These are phyloP conservation scores for Drosophila stalkeri DNA, from an alignment of 2,888 invertebrate genomes.

Conservation along the genomic window DNA sequence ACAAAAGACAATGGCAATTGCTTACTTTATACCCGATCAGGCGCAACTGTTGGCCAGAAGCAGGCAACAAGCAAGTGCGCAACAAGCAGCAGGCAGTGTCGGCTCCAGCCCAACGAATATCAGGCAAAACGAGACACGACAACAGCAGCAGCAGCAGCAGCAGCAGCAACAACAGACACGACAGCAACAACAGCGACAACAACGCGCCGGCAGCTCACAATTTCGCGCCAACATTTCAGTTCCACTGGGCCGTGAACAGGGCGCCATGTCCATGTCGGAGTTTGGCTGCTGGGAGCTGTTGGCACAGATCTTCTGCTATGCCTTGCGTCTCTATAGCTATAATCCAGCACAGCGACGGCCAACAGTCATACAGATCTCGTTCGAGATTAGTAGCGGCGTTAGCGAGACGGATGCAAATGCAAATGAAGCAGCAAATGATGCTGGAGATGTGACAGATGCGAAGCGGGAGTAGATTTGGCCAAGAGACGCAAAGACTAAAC, in stretches of 20 bases:
- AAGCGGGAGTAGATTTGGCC: slow-evolving; percentile 43
- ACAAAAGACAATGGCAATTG: slow-evolving; percentile 79
- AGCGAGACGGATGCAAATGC: slow-evolving; percentile 40
- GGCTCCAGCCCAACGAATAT: slow-evolving; percentile 21
- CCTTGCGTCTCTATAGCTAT: slow-evolving; percentile 82
- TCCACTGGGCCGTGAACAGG: slow-evolving; percentile 74
- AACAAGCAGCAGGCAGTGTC: slow-evolving; percentile 31
- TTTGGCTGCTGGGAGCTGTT: slow-evolving; percentile 83
- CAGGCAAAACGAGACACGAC: slow-evolving; percentile 14
- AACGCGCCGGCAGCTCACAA: slow-evolving; percentile 48
- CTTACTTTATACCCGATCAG: slow-evolving; percentile 84
- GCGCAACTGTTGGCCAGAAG: slow-evolving; percentile 78
- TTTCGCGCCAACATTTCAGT: slow-evolving; percentile 82
- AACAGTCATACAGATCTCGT: slow-evolving; percentile 81
- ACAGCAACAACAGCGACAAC: slow-evolving; percentile 46
- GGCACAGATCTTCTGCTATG: slow-evolving; percentile 83
- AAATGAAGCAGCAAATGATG: background rate
- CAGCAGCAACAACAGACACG: slow-evolving; percentile 39
- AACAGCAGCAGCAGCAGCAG: slow-evolving; percentile 35
- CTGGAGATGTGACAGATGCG: slow-evolving; percentile 59
- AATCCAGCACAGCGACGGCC: slow-evolving; percentile 73
- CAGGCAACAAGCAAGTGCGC: slow-evolving; percentile 47
- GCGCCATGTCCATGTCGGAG: slow-evolving; percentile 70
- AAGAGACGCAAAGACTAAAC: slow-evolving; percentile 46
- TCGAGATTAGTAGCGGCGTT: slow-evolving; percentile 68